Conservation (phyloP, 2,888 invertebrate species). For the Dioctria rufipes region DNA sequence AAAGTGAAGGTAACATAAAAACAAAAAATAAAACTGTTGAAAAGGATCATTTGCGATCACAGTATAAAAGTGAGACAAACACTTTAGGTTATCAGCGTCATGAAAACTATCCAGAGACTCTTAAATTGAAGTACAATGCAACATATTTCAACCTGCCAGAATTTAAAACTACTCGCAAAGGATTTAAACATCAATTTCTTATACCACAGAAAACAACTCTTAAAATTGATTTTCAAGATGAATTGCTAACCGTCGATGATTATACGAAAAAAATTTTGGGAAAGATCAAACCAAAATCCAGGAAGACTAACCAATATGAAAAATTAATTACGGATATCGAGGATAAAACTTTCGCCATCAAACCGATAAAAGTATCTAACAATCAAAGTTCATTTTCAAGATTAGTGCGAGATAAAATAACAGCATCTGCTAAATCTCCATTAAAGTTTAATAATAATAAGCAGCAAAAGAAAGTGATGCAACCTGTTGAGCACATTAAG, state of each 20-base stretch:
- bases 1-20: neutral
- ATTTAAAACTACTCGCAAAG: neutral
- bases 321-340: too few species aligned
- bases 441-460: too few species aligned
- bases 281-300: too few species aligned
- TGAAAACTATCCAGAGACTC: neutral
- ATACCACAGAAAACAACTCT: neutral
- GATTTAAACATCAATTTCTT: neutral
- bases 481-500: too few species aligned
- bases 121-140: neutral
- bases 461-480: too few species aligned
- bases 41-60: neutral
- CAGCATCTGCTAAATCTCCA: too few species aligned
- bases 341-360: too few species aligned
- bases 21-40: neutral
- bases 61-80: neutral
- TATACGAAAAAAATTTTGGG: neutral
- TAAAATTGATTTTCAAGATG: neutral
- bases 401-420: too few species aligned
- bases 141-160: neutral
- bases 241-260: neutral
- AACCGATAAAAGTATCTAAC: too few species aligned
- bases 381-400: too few species aligned
- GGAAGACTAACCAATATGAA: too few species aligned
- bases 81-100: neutral